Evolutionary conservation across 2,113 vertebrate species (phyloP), one percentile per base, ranked within the genome.

Genomic region (Nycticryphes semicollaris): DNA sequence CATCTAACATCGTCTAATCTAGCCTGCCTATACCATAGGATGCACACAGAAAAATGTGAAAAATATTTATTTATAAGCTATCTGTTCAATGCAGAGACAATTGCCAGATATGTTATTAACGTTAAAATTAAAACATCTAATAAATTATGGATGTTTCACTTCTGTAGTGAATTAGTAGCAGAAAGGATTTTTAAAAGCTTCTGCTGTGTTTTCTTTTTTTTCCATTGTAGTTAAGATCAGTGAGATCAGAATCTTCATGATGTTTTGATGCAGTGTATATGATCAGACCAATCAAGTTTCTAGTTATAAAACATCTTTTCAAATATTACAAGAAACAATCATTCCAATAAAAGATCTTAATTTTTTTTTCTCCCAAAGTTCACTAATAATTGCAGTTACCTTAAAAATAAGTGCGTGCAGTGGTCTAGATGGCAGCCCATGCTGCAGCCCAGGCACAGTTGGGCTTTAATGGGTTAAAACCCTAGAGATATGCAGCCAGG

Each of bases 1-100:
- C 53, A 53, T 53, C 51, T 53, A 53, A 53, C 51, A 54, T 30
- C 27, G 15, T 30, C 97, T 98, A 75, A 97, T 97, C 89, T 95
- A 84, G 63, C 90, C 83, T 96, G 69, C 41, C 91, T 96, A 90
- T 41, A 50, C 82, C 67, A 62, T 12, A 60, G 62, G 59, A 60
- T 25, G 33, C 24, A 83, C 2, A 1, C 54, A 85, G 39, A 51
- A 85, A 94, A 67, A 66, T 3, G 35, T 39, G 37, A 37, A 39
- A 78, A 78, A 28, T 17, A 45, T 50, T 48, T 76, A 31, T 21
- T 11, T 25, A 9, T 45, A 43, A 84, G 30, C 30, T 59, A 30
- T 53, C 77, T 82, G 25, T 59, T 80, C 77, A 86, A 53, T 45
- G 53, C 3, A 81, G 4, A 63, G 8, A 59, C 68, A 83, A 66